Evolutionary conservation across 2,797 vertebrate species (phyloP).

Genomic region (Acipenser transmontanus): DNA sequence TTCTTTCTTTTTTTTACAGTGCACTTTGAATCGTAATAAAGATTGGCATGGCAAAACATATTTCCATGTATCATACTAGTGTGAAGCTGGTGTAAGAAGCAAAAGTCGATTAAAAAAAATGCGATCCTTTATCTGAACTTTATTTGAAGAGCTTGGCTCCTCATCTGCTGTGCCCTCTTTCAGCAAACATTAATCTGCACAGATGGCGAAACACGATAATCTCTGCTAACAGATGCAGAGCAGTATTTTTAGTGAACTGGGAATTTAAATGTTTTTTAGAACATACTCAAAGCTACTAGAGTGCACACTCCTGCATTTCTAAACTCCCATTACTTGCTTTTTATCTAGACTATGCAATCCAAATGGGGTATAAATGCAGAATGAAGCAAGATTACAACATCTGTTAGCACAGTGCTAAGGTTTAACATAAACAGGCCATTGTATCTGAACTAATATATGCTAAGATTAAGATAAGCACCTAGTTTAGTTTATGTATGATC

Average conservation of each 20-base stretch:
- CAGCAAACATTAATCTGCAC: constrained; percentile 68
- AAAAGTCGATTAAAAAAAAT: constrained; percentile 34
- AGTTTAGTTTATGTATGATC: no score
- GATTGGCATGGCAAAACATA: no score
- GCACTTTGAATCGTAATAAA: no score
- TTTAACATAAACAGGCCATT: no score
- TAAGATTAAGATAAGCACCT: no score
- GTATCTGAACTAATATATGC: no score
- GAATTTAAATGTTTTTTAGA: constrained; percentile 63
- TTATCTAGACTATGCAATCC: no score
- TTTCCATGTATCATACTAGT: constrained; percentile 20
- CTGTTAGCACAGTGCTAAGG: no score
- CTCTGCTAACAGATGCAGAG: constrained; percentile 63
- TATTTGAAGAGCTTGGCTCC: constrained; percentile 50
- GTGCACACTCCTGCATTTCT: not conserved
- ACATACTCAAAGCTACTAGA: constrained; percentile 46
- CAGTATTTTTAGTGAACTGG: constrained; percentile 70
- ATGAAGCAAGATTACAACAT: no score
- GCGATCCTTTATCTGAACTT: constrained; percentile 39
- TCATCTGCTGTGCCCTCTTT: constrained; percentile 54
- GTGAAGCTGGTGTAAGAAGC: constrained; percentile 45
- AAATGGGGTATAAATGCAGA: no score
- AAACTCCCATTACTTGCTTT: no score
- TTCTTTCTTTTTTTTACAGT: no score
- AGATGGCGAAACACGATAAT: constrained; percentile 68